These are phyloP conservation scores for Oceanodroma leucorhoa DNA, from an alignment of 2,797 vertebrate genomes.

Conservation along the genomic window DNA sequence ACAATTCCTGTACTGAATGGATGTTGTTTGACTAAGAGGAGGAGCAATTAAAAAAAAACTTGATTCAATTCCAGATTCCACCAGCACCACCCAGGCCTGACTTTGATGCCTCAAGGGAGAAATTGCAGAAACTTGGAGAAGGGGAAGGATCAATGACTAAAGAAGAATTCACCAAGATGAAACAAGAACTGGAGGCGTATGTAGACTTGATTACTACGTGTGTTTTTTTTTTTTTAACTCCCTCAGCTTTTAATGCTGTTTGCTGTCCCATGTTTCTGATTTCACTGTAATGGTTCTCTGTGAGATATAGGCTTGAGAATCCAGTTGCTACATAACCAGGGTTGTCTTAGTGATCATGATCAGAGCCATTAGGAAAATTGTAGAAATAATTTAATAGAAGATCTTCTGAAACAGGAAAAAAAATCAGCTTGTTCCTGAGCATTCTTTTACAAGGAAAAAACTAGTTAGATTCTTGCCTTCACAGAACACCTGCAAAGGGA, in stretches of 20 bases:
- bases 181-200: conserved; percentile 98
- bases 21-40: conserved; percentile 15
- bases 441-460: not conserved
- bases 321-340: not conserved
- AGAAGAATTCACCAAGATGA: conserved; percentile 99
- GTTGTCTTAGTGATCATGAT: conserved; percentile 64
- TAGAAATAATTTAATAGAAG: conserved; percentile 33
- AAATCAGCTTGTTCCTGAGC: not conserved
- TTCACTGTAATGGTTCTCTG: conserved; percentile 32
- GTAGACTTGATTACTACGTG: conserved; percentile 65
- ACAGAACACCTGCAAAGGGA: not conserved
- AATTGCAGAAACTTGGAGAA: conserved; percentile 96
- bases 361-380: conserved; percentile 75
- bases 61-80: conserved; percentile 85
- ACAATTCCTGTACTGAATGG: not conserved
- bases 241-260: not conserved
- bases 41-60: not conserved
- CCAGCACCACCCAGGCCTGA: conserved; percentile 95
- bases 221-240: not conserved
- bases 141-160: conserved; percentile 99
- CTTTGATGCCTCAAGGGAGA: conserved; percentile 97
- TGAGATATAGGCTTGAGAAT: conserved; percentile 36
- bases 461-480: not conserved
- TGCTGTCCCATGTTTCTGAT: conserved; percentile 27
- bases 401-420: not conserved